A percentile compares a stretch with the other conserved stretches of the same genome.
Conservation (phyloP, 1,140 invertebrate genomes). For the Thaumatotibia leucotreta region DNA sequence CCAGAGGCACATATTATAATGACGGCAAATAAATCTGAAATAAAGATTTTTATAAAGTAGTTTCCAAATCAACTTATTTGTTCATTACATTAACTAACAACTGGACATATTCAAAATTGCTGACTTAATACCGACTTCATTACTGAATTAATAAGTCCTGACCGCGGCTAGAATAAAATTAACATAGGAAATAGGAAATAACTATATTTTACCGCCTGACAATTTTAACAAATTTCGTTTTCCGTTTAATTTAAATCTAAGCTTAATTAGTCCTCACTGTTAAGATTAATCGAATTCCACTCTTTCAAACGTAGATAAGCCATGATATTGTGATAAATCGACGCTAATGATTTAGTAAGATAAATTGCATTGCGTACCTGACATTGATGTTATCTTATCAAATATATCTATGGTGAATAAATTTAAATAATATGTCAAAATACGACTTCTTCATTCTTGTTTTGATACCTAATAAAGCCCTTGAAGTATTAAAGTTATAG, state of each 20-base stretch:
- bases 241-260: conserved; percentile 30
- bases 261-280: conserved; percentile 32
- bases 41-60: background rate
- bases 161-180: conserved; percentile 10
- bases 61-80: background rate
- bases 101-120: background rate
- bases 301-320: conserved; percentile 7
- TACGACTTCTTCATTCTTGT: background rate
- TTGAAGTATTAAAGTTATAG: too few species aligned
- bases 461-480: background rate
- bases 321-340: conserved; percentile 28
- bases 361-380: conserved; percentile 10
- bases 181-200: background rate
- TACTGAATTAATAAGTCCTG: conserved; percentile 11
- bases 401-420: conserved; percentile 1
- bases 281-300: conserved; percentile 38
- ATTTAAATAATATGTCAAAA: background rate
- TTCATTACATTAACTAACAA: background rate
- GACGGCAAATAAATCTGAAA: too few species aligned
- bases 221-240: conserved; percentile 8
- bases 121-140: conserved; percentile 1
- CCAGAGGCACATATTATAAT: too few species aligned
- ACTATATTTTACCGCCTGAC: conserved; percentile 3
- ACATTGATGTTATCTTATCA: conserved; percentile 8
- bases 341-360: conserved; percentile 14